Evolutionary conservation across 2,113 vertebrate genomes (phyloP), one percentile per base, ranked within the genome.

Genomic region (Girardinichthys multiradiatus): DNA sequence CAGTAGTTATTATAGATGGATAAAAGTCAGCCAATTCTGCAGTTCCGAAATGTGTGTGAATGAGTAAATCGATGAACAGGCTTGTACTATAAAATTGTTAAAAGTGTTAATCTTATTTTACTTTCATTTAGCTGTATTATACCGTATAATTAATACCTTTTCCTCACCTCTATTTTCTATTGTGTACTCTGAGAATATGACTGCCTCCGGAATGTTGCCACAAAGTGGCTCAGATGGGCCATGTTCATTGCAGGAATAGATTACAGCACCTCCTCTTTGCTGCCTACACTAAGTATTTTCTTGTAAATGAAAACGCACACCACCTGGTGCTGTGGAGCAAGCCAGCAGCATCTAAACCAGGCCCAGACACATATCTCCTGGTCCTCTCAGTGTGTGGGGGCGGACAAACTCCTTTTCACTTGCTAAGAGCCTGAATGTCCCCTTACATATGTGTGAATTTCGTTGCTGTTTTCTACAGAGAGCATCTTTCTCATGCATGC

Each of bases 251-350:
- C 80, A 77, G 63, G 73, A 82, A 81, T 86, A 86, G 83, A 86
- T 83, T 84, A 81, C 87, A 89, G 87, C 80, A 84, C 88, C 88
- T 86, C 81, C 86, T 87, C 89, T 86, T 77, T 82, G 71, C 91
- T 90, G 86, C 89, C 86, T 77, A 92, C 89, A 86, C 83, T 83
- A 80, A 81, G 82, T 85, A 73, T 86, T 90, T 87, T 90, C 85
- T 87, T 86, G 85, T 90, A 90, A 90, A 87, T 83, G 83, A 90
- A 90, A 90, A 83, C 86, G 79, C 70, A 58, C 86, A 87, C 91
- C 90, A 90, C 89, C 88, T 91, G 90, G 84, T 84, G 87, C 84
- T 85, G 79, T 76, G 42, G 63, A 87, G 83, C 82, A 77, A 86
- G 91, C 91, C 90, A 90, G 79, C 86, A 87, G 86, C 75, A 62